Conservation (phyloP, 2,113 vertebrate genomes). For the Pogona vitticeps region DNA sequence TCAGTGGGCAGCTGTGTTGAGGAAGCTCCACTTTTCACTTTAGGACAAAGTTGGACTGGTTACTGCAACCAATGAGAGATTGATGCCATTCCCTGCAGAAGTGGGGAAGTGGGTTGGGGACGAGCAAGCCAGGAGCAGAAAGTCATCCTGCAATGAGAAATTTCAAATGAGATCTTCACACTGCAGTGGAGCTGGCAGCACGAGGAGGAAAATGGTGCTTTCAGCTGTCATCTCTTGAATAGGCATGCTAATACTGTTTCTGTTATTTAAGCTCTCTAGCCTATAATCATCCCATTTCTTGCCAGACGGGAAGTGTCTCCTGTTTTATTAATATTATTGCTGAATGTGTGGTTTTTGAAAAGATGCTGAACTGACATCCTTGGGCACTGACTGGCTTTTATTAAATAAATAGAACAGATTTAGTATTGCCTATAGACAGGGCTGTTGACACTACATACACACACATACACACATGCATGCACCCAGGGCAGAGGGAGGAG, state of each 20-base stretch:
- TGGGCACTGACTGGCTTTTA: slow-evolving; percentile 6
- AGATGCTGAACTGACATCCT: slow-evolving; percentile 38
- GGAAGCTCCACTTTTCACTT: slow-evolving; percentile 10
- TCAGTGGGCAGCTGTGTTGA: background rate
- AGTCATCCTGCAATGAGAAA: background rate
- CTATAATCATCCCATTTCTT: slow-evolving; percentile 9
- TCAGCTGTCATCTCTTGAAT: slow-evolving; percentile 21
- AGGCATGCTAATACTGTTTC: background rate
- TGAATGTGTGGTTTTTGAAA: slow-evolving; percentile 36
- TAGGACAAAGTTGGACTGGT: background rate
- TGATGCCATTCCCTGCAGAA: background rate
- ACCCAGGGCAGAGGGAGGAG: too few relatives aligned
- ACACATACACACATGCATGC: background rate
- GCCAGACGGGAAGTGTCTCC: slow-evolving; percentile 24
- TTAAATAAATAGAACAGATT: slow-evolving; percentile 32
- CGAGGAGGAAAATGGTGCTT: background rate
- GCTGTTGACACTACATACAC: background rate
- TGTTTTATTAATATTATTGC: slow-evolving; percentile 39
- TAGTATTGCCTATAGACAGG: background rate
- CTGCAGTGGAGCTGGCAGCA: background rate
- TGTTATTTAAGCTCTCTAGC: slow-evolving; percentile 30
- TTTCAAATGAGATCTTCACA: slow-evolving; percentile 16
- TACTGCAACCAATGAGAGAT: background rate
- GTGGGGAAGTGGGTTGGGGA: too few relatives aligned
- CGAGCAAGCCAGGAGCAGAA: background rate